Percentiles rank a stretch among this genome's conserved stretches.
These are phyloP conservation scores for Odocoileus hemionus DNA, from an alignment of 2,113 vertebrate genomes.

Conservation along the genomic window DNA sequence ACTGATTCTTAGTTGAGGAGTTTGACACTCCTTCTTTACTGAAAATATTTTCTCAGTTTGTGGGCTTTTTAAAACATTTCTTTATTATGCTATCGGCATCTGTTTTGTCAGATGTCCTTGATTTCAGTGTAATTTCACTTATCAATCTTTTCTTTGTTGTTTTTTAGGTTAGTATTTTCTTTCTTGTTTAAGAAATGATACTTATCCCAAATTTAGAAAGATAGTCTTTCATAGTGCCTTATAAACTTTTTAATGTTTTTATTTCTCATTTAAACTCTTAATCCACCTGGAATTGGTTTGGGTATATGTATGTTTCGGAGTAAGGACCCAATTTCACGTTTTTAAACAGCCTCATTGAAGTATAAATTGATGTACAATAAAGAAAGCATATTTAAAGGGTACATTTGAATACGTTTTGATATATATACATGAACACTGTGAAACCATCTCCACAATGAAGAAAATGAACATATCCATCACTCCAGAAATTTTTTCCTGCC, in stretches of 20 bases:
- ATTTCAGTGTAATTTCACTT: neutral
- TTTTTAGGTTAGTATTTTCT: neutral
- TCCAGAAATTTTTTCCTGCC: neutral
- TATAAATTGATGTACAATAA: neutral
- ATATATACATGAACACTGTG: neutral
- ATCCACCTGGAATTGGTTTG: conserved; percentile 4
- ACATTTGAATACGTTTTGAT: neutral
- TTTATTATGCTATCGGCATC: neutral
- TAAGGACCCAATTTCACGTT: neutral
- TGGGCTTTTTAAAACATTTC: neutral
- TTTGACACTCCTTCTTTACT: neutral
- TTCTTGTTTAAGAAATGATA: neutral
- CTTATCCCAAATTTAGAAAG: neutral
- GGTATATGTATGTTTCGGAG: neutral
- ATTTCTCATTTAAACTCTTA: neutral
- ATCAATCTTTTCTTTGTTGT: neutral
- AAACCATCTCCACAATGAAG: neutral
- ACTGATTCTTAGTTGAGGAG: neutral
- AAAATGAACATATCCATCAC: neutral
- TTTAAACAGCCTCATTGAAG: neutral
- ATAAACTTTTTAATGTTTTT: neutral
- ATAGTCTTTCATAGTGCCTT: neutral
- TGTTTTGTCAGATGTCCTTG: neutral
- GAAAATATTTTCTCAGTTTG: neutral
- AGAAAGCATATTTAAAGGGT: neutral